A percentile compares a stretch with the other conserved stretches of the same genome.
Evolutionary conservation across 2,888 invertebrate species (phyloP).

Genomic region (Eilema caniola): DNA sequence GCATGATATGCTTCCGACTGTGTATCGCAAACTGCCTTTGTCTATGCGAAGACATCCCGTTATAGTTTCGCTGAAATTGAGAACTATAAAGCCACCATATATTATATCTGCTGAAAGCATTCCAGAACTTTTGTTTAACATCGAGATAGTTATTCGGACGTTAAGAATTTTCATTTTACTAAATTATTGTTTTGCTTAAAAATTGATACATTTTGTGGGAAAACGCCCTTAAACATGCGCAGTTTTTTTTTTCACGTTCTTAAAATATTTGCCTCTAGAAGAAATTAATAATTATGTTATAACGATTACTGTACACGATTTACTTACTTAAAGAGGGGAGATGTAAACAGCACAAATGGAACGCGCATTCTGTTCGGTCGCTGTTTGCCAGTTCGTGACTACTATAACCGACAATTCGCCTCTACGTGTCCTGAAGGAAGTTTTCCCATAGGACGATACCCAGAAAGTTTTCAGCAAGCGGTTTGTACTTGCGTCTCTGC

Average conservation of each 20-base stretch:
- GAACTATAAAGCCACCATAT: slow-evolving; percentile 1
- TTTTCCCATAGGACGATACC: slow-evolving; percentile 1
- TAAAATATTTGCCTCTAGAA: too few species aligned
- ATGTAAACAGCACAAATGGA: too few species aligned
- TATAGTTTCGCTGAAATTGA: neutral
- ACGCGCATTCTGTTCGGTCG: too few species aligned
- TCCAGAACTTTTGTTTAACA: neutral
- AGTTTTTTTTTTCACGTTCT: too few species aligned
- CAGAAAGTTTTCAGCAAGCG: neutral
- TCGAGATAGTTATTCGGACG: neutral
- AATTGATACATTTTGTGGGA: neutral
- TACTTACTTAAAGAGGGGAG: too few species aligned
- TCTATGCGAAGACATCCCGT: neutral
- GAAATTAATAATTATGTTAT: too few species aligned
- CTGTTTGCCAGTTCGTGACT: too few species aligned
- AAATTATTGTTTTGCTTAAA: neutral
- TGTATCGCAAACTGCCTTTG: neutral
- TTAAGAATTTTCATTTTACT: neutral
- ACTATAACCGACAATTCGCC: too few species aligned
- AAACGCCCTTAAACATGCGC: neutral
- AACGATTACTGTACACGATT: too few species aligned
- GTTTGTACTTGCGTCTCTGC: too few species aligned
- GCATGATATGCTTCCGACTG: neutral
- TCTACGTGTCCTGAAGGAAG: too few species aligned
- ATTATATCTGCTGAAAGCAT: neutral